Conservation (phyloP, 92 coral and sea anemone species). For the Parazoanthus darwini region DNA sequence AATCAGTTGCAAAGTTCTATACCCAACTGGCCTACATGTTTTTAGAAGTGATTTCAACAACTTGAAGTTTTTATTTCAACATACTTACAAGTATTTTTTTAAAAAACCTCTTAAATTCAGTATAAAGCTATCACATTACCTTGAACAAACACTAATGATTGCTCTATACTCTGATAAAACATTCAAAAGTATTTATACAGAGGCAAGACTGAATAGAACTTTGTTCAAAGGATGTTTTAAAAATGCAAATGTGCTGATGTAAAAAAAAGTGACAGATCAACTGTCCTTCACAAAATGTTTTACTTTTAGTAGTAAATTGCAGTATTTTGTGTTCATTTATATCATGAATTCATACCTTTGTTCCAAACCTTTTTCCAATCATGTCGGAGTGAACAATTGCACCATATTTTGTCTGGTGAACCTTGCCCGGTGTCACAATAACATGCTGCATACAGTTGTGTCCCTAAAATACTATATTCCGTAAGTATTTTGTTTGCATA, state of each 20-base stretch:
- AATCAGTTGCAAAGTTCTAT: no score
- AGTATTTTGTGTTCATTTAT: no score
- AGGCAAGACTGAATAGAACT: no score
- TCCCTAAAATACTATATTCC: constrained; percentile 57
- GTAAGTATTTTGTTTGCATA: not conserved
- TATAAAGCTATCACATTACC: no score
- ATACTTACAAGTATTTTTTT: no score
- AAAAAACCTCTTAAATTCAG: no score
- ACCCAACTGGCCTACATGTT: not conserved
- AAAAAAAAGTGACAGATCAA: not conserved
- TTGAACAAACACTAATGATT: no score
- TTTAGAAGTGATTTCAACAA: not conserved
- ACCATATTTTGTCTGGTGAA: constrained; percentile 91
- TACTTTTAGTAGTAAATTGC: no score
- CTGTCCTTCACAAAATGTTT: not conserved
- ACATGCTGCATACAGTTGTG: constrained; percentile 78
- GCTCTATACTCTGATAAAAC: no score
- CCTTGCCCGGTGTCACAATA: constrained; percentile 70
- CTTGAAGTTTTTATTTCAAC: no score
- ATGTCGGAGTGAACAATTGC: constrained; percentile 85
- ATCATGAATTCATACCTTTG: constrained; percentile 64
- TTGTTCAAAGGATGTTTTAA: no score
- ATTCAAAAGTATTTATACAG: no score
- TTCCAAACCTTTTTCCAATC: constrained; percentile 88
- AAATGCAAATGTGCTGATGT: not conserved